phyloP scores from a whole-genome alignment of 2,797 vertebrate genomes.

The Trachops cirrhosus region DNA sequence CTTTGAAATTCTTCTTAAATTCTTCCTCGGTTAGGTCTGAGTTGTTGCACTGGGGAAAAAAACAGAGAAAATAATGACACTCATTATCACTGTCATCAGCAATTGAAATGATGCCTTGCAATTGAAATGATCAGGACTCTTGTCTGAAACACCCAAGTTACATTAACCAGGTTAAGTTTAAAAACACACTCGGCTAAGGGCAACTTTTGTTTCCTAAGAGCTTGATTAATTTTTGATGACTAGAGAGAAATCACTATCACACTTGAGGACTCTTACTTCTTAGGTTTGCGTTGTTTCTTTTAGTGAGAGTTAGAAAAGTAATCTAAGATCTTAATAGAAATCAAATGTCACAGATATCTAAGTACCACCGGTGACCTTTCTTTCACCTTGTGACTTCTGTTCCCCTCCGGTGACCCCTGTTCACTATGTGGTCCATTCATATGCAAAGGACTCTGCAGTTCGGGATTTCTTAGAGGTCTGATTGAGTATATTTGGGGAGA shows the following conservation, averaged over 20 bases:
- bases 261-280: neutral
- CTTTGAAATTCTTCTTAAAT: constrained; percentile 59
- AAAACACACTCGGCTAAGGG: neutral
- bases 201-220: neutral
- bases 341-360: neutral
- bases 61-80: neutral
- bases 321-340: neutral
- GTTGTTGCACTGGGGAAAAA: neutral
- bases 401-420: neutral
- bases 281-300: neutral
- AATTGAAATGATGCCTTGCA: neutral
- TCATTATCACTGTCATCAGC: neutral
- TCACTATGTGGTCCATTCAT: neutral
- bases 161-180: neutral
- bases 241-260: neutral
- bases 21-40: constrained; percentile 46
- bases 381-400: neutral
- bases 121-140: neutral
- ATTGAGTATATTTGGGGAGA: neutral
- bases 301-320: neutral
- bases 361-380: neutral
- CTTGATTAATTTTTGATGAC: neutral
- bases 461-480: neutral
- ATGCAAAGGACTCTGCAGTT: neutral
- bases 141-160: too few relatives aligned